Evolutionary conservation across 1,140 invertebrate species (phyloP), one percentile per base, ranked within the genome.

Genomic region (Cheumatopsyche charites): DNA sequence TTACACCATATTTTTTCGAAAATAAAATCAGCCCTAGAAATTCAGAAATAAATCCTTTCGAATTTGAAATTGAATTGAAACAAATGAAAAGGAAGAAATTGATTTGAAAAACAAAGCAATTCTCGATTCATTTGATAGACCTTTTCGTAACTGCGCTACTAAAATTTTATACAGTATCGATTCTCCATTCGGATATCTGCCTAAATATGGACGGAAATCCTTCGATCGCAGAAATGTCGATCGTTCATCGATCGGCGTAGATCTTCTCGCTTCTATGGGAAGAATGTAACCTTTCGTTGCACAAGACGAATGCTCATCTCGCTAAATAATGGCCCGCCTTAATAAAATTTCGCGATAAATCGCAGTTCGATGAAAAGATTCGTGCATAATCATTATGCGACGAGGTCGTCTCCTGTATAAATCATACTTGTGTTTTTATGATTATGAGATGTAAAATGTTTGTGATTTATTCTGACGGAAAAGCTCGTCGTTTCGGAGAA

Each of bases 201-300:
- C 47, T 52, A 52, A 52, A 52, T 52, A 52, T 52, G 47, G 47
- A 52, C 15, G 5, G 47, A 52, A 52, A 52, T 52, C 47, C 47
- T 52, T 52, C 47, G 15, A 15, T 52, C 47, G 47, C 15, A 52
- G 47, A 52, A 52, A 52, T 52, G 47, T 52, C 47, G 15, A 52
- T 52, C 47, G 15, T 7, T 5, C 12, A 13, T 47, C 45, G 45
- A 47, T 15, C 47, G n/a, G 6, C 7, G 6, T 15, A 17, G 4
- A 52, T 9, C 47, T 4, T 36, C 29, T 36, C 29, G 29, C 29
- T 7, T 17, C 19, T 19, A 52, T 52, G 47, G 47, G 47, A 52
- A 52, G 47, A 15, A 52, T 52, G 47, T 52, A 52, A 52, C 47
- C 47, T 52, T 52, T 52, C 29, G 29, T 36, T 36, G 29, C n/a